Conservation (phyloP, 2,113 vertebrate genomes). For the Ramphastos sulfuratus region DNA sequence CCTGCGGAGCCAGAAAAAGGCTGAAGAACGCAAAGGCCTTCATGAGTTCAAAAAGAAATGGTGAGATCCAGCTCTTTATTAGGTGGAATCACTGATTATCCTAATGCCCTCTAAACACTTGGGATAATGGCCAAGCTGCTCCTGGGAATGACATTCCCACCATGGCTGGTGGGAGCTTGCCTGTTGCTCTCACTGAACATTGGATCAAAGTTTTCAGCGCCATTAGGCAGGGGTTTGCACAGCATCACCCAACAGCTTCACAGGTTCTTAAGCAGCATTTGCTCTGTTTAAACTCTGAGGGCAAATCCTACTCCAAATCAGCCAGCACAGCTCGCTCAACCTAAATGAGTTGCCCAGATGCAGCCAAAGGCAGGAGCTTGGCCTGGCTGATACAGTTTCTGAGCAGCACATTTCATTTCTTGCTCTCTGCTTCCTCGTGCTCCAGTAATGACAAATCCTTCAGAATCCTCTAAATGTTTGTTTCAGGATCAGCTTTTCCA, state of each 20-base stretch:
- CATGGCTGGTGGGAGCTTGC: neutral
- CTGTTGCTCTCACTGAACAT: neutral
- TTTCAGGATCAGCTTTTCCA: slow-evolving; percentile 36
- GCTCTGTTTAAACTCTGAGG: neutral
- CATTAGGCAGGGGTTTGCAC: neutral
- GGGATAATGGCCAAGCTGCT: neutral
- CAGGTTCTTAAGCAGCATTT: neutral
- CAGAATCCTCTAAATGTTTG: neutral
- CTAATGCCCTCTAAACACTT: neutral
- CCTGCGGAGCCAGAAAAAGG: neutral
- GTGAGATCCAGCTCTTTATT: neutral
- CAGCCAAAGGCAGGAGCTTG: neutral
- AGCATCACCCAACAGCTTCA: neutral
- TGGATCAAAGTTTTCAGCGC: neutral
- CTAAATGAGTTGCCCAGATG: slow-evolving; percentile 33
- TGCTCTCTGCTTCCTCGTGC: neutral
- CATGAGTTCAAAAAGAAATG: neutral
- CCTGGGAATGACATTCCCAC: neutral
- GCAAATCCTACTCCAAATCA: neutral
- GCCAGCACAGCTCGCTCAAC: neutral
- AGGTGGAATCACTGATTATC: neutral
- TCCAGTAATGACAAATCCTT: slow-evolving; percentile 24
- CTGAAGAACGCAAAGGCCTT: neutral
- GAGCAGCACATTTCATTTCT: neutral
- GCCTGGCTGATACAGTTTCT: neutral